Evolutionary conservation across 2,888 invertebrate genomes (phyloP).

Genomic region (Troides oblongomaculatus): DNA sequence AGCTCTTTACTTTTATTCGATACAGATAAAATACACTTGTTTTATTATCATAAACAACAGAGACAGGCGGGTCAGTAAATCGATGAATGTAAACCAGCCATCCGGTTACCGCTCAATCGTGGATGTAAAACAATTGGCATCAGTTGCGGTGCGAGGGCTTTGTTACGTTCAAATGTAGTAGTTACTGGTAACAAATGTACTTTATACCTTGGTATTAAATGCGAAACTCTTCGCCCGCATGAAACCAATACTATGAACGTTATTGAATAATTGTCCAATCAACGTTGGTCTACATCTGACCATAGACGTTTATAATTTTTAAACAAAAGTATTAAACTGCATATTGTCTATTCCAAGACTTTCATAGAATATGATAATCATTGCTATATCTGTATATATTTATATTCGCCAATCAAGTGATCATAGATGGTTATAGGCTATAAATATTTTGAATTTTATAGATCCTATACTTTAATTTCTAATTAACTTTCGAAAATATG

Average conservation of each 20-base stretch:
- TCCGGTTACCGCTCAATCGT: constrained; percentile 17
- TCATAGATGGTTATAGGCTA: no score
- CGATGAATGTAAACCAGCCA: constrained; percentile 16
- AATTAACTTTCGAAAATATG: no score
- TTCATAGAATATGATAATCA: no score
- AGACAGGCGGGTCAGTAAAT: constrained; percentile 1
- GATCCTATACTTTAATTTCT: no score
- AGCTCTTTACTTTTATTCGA: neutral
- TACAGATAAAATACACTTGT: neutral
- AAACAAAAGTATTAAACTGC: neutral
- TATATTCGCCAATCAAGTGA: no score
- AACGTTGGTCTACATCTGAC: constrained; percentile 4
- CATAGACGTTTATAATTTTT: neutral
- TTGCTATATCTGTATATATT: no score
- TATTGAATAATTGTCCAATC: constrained; percentile 19
- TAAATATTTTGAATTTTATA: no score
- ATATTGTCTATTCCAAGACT: no score
- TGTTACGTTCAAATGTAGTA: constrained; percentile 11
- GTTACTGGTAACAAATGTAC: neutral
- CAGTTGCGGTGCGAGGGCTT: constrained; percentile 18
- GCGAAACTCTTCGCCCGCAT: neutral
- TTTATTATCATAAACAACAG: neutral
- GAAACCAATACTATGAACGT: neutral
- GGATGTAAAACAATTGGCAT: constrained; percentile 23
- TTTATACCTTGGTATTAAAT: constrained; percentile 7